These are phyloP conservation scores for Crioceris asparagi DNA, from an alignment of 2,888 invertebrate genomes.

Conservation along the genomic window DNA sequence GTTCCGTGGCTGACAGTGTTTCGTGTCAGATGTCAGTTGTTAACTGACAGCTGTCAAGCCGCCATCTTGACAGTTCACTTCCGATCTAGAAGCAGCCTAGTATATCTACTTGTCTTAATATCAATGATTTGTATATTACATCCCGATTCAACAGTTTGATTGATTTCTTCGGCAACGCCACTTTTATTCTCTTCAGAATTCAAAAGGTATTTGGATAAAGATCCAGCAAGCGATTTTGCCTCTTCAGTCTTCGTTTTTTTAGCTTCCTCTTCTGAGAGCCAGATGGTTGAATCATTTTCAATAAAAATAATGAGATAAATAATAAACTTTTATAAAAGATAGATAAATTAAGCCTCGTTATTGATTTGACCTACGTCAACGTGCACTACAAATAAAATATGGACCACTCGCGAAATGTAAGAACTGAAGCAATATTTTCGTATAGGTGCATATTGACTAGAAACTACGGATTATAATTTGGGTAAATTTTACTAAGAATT, in stretches of 20 bases:
- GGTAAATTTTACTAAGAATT: too few species aligned
- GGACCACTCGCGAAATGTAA: not conserved
- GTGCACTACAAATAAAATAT: not conserved
- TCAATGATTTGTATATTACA: not conserved
- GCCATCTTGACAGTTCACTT: too few species aligned
- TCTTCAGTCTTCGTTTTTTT: not conserved
- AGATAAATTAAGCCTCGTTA: too few species aligned
- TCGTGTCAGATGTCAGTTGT: too few species aligned
- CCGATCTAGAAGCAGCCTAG: too few species aligned
- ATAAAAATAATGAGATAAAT: not conserved
- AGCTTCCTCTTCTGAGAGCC: not conserved
- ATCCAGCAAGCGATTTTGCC: not conserved
- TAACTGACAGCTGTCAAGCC: too few species aligned
- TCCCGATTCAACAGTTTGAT: not conserved
- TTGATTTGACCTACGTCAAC: not conserved
- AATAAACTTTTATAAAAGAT: too few species aligned
- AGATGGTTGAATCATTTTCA: not conserved
- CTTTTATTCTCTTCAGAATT: not conserved
- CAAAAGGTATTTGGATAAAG: not conserved
- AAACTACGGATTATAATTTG: not conserved
- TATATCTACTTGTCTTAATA: too few species aligned
- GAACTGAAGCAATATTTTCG: not conserved
- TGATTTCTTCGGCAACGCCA: not conserved
- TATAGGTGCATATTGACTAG: too few species aligned
- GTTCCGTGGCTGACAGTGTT: too few species aligned